Percentiles rank a stretch among this genome's conserved stretches.
Evolutionary conservation across 2,888 invertebrate species (phyloP).

Genomic region (Uloborus plumipes): DNA sequence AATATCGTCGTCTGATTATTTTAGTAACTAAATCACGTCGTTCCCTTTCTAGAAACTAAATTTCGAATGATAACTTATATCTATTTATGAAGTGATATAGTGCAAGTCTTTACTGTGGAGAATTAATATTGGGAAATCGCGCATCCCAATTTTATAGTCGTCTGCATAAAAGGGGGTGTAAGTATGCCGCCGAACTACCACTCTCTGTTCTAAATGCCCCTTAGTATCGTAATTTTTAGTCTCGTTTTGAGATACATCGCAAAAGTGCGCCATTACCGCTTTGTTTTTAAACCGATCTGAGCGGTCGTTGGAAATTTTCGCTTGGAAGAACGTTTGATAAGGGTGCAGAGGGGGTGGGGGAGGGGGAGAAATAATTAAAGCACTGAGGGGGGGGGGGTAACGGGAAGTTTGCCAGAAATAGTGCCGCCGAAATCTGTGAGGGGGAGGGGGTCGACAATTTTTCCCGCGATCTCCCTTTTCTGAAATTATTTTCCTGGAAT

Average conservation of each 20-base stretch:
- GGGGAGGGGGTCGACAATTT: constrained; percentile 8
- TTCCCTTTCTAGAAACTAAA: too few relatives aligned
- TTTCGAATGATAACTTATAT: too few relatives aligned
- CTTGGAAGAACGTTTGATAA: constrained; percentile 24
- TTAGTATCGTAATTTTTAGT: constrained; percentile 44
- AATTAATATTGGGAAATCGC: too few relatives aligned
- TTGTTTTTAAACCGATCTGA: constrained; percentile 49
- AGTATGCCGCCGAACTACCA: too few relatives aligned
- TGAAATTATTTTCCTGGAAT: constrained; percentile 33
- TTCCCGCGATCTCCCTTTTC: constrained; percentile 44
- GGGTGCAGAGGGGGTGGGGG: background rate
- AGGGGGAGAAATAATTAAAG: constrained; percentile 42
- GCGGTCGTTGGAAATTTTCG: constrained; percentile 14
- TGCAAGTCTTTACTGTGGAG: too few relatives aligned
- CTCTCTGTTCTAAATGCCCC: too few relatives aligned
- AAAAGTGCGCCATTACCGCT: constrained; percentile 31
- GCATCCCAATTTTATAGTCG: too few relatives aligned
- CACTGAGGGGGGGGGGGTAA: constrained; percentile 7
- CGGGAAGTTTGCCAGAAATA: constrained; percentile 48
- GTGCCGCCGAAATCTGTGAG: background rate
- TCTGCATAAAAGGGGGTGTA: too few relatives aligned
- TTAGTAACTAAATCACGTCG: too few relatives aligned
- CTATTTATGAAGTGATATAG: too few relatives aligned
- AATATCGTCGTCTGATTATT: too few relatives aligned
- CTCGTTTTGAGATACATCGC: constrained; percentile 41